Conservation (phyloP, 2,888 invertebrate genomes). For the Eupeodes luniger region DNA sequence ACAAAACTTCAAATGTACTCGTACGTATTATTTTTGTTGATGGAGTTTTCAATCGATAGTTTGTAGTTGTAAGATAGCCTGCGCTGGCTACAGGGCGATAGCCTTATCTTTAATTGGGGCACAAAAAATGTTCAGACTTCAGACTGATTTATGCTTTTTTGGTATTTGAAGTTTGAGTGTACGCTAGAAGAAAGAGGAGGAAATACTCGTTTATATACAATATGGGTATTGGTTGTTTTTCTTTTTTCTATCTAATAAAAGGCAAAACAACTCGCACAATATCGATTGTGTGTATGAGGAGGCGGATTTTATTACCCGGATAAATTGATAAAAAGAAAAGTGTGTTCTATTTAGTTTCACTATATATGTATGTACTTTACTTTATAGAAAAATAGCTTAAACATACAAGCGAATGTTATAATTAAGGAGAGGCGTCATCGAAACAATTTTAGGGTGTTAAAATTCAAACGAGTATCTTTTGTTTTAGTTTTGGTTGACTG, state of each 20-base stretch:
- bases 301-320: slow-evolving; percentile 26
- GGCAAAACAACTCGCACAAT: neutral
- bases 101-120: slow-evolving; percentile 29
- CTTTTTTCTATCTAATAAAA: neutral
- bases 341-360: neutral
- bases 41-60: slow-evolving; percentile 20
- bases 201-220: slow-evolving; percentile 8
- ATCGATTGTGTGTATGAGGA: slow-evolving; percentile 30
- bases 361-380: neutral
- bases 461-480: neutral
- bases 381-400: too few relatives aligned
- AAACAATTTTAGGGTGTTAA: slow-evolving; percentile 1
- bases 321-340: slow-evolving; percentile 38
- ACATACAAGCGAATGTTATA: too few relatives aligned
- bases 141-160: slow-evolving; percentile 40
- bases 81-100: slow-evolving; percentile 9
- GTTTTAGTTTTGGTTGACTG: neutral
- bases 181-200: neutral
- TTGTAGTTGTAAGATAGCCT: neutral
- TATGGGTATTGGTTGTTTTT: neutral
- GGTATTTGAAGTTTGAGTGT: neutral
- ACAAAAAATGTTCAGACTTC: neutral
- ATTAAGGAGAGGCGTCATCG: slow-evolving; percentile 11
- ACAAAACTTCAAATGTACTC: slow-evolving; percentile 16
- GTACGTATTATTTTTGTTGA: neutral